Conservation (phyloP, 1,140 invertebrate species). For the Papilio polytes region DNA sequence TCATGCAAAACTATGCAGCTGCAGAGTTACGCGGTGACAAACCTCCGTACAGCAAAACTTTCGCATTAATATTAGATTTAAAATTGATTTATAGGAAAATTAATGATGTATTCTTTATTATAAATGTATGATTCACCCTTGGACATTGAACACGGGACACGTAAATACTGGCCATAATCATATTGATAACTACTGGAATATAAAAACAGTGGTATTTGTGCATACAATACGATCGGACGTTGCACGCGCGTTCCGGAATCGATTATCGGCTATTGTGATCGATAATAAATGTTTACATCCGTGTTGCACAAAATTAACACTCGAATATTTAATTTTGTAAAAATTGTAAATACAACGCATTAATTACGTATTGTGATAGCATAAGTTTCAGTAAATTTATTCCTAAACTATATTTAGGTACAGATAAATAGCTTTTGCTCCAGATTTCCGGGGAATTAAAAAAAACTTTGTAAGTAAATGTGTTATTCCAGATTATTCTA, state of each 20-base stretch:
- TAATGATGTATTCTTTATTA: slow-evolving; percentile 66
- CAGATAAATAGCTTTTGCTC: too few relatives aligned
- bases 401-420: too few relatives aligned
- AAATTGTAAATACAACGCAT: too few relatives aligned
- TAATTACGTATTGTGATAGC: too few relatives aligned
- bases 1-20: too few relatives aligned
- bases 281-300: slow-evolving; percentile 30
- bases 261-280: slow-evolving; percentile 6
- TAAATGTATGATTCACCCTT: slow-evolving; percentile 65
- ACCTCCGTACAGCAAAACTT: too few relatives aligned
- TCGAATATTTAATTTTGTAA: not conserved
- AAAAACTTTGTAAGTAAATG: too few relatives aligned
- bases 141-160: slow-evolving; percentile 57
- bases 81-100: slow-evolving; percentile 53
- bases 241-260: not conserved
- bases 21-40: too few relatives aligned
- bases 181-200: slow-evolving; percentile 52
- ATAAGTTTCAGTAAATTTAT: too few relatives aligned
- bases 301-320: slow-evolving; percentile 16
- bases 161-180: slow-evolving; percentile 59
- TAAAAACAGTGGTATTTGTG: slow-evolving; percentile 13
- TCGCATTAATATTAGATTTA: slow-evolving; percentile 1
- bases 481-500: too few relatives aligned
- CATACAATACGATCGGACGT: slow-evolving; percentile 25
- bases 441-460: too few relatives aligned